Percentiles rank a stretch among this genome's conserved stretches.
These are phyloP conservation scores for Cnemophilus loriae DNA, from an alignment of 2,113 vertebrate genomes.

Conservation along the genomic window DNA sequence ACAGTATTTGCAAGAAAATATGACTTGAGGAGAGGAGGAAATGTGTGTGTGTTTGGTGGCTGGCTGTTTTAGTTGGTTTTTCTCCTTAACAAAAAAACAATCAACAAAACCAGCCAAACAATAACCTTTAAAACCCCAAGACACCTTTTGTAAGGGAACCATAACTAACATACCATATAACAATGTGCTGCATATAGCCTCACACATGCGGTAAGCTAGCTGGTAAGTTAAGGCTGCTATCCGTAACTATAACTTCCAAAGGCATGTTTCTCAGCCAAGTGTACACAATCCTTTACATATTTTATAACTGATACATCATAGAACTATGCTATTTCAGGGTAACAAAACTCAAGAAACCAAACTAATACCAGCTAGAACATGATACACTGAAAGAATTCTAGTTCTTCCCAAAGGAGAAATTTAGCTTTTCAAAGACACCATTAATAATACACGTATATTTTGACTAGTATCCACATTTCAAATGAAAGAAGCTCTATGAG, in stretches of 20 bases:
- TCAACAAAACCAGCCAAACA: not conserved
- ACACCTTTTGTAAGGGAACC: not conserved
- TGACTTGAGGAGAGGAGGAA: not conserved
- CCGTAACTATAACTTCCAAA: not conserved
- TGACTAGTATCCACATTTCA: not conserved
- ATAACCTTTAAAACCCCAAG: no score
- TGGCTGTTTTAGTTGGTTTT: fast-evolving
- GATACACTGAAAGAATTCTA: not conserved
- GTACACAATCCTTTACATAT: not conserved
- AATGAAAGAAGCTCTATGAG: not conserved
- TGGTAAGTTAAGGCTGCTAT: not conserved
- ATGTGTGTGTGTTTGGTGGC: not conserved
- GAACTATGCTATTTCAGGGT: not conserved
- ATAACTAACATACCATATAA: not conserved
- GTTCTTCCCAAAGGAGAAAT: not conserved
- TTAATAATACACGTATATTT: not conserved
- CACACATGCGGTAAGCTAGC: fast-evolving
- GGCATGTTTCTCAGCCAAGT: not conserved
- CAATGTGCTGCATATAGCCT: not conserved
- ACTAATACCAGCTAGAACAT: not conserved
- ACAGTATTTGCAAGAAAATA: not conserved
- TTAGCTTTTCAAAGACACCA: not conserved
- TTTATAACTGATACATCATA: not conserved
- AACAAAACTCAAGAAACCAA: slow-evolving; percentile 4
- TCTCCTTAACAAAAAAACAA: not conserved